Evolutionary conservation across 2,113 vertebrate genomes (phyloP).

Genomic region (Oryzias woworae): DNA sequence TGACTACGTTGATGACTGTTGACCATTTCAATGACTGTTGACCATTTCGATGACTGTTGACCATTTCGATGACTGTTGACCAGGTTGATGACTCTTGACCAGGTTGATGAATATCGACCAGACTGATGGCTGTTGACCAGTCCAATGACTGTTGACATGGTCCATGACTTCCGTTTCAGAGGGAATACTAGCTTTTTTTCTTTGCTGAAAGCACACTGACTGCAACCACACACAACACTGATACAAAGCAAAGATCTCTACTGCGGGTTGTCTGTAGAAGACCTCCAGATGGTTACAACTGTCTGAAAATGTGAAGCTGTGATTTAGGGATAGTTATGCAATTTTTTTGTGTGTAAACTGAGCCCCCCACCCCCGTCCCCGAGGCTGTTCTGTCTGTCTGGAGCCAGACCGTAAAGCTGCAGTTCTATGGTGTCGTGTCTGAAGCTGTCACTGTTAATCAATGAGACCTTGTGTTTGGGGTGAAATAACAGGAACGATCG

Average conservation of each 20-base stretch:
- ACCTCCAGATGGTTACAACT: conserved; percentile 43
- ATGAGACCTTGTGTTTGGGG: conserved; percentile 55
- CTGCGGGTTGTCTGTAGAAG: conserved; percentile 19
- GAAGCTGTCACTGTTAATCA: conserved; percentile 57
- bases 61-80: too few species aligned
- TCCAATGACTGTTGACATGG: too few species aligned
- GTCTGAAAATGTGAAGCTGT: conserved; percentile 70
- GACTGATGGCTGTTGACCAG: too few species aligned
- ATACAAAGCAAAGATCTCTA: conserved; percentile 6
- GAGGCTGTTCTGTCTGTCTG: conserved; percentile 42
- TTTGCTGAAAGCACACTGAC: neutral
- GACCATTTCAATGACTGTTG: too few species aligned
- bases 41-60: too few species aligned
- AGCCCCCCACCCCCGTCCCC: conserved; percentile 16
- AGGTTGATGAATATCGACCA: too few species aligned
- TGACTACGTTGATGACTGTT: too few species aligned
- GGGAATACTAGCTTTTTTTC: conserved; percentile 2
- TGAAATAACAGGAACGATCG: conserved; percentile 59
- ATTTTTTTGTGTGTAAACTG: conserved; percentile 1
- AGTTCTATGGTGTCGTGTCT: conserved; percentile 60
- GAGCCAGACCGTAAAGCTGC: conserved; percentile 52
- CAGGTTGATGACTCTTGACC: too few species aligned
- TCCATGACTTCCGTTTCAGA: neutral
- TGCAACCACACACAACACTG: too few species aligned
- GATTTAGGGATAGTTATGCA: conserved; percentile 61